Conservation (phyloP, 2,888 invertebrate genomes). For the Tetanocera ferruginea region DNA sequence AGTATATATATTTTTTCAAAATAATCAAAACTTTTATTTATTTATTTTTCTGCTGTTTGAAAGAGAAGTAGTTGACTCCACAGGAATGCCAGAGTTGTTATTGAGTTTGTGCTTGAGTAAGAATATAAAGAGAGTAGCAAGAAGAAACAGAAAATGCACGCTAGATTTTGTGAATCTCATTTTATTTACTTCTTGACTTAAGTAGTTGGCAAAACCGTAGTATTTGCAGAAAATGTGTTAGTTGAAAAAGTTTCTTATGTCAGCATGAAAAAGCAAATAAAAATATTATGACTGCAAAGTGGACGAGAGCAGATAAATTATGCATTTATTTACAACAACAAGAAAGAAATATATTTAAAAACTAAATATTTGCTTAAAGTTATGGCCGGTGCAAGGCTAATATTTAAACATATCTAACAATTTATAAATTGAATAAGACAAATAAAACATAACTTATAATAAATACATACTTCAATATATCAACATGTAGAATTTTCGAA, state of each 20-base stretch:
- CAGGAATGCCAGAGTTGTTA: not conserved
- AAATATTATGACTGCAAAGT: too few relatives aligned
- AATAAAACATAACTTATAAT: too few relatives aligned
- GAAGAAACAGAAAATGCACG: not conserved
- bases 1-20: too few relatives aligned
- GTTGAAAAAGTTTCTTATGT: not conserved
- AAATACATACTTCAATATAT: too few relatives aligned
- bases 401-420: too few relatives aligned
- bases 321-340: too few relatives aligned
- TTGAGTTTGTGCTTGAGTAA: not conserved
- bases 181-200: not conserved
- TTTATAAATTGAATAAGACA: too few relatives aligned
- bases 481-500: too few relatives aligned
- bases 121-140: not conserved
- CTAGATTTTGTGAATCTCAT: not conserved
- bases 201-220: not conserved
- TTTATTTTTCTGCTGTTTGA: not conserved
- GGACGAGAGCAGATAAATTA: too few relatives aligned
- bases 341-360: too few relatives aligned
- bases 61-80: not conserved
- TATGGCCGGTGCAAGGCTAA: not conserved
- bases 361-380: not conserved
- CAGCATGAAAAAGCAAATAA: too few relatives aligned
- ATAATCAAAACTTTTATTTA: not conserved
- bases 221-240: slow-evolving; percentile 16